A percentile compares a stretch with the other conserved stretches of the same genome.
Evolutionary conservation across 2,113 vertebrate genomes (phyloP).

Genomic region (Centropristis striata): DNA sequence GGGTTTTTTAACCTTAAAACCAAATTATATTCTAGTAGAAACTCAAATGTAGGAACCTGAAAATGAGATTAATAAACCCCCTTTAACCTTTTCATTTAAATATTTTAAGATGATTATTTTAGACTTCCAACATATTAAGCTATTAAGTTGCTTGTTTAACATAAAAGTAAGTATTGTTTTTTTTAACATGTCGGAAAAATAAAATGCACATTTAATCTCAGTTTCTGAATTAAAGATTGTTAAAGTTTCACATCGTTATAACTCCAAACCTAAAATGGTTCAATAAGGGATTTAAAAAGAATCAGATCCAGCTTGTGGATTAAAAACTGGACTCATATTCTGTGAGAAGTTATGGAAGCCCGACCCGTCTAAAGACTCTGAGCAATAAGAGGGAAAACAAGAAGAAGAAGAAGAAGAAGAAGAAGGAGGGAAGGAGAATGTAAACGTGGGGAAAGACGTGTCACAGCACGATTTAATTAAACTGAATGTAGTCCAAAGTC

Average conservation of each 20-base stretch:
- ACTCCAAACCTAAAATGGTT: background rate
- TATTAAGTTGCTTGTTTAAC: background rate
- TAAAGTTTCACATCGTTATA: background rate
- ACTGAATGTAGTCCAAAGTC: slow-evolving; percentile 56
- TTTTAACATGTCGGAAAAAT: background rate
- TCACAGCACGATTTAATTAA: slow-evolving; percentile 10
- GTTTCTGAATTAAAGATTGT: background rate
- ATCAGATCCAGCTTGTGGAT: background rate
- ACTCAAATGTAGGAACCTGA: no score
- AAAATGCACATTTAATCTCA: background rate
- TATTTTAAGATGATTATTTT: background rate
- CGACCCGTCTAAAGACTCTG: background rate
- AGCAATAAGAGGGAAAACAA: slow-evolving; percentile 25
- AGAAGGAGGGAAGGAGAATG: slow-evolving; percentile 12
- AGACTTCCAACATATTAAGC: no score
- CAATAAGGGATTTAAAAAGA: slow-evolving; percentile 16
- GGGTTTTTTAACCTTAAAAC: no score
- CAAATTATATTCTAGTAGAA: no score
- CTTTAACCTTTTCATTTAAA: background rate
- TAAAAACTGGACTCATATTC: background rate
- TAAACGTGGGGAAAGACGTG: slow-evolving; percentile 22
- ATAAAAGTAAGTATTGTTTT: background rate
- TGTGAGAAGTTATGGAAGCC: background rate
- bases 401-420: background rate
- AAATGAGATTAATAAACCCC: no score